Evolutionary conservation across 2,888 invertebrate species (phyloP).

Genomic region (Mayetiola destructor): DNA sequence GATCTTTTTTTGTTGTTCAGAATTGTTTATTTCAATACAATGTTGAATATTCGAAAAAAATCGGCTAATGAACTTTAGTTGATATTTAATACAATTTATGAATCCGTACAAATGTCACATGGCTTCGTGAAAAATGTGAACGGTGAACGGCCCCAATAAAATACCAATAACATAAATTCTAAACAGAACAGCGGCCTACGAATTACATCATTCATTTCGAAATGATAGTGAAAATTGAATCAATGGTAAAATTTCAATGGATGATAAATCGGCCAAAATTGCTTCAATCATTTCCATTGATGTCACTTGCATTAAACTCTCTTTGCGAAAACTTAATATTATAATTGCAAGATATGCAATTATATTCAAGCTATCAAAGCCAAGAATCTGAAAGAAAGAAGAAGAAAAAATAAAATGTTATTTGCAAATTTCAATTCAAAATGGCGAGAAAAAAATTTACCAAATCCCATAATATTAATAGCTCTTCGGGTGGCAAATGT

Average conservation of each 20-base stretch:
- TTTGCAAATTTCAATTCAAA: not conserved
- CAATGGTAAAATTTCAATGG: constrained; percentile 70
- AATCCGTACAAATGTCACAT: no score
- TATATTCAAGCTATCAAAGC: constrained; percentile 83
- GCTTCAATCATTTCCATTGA: constrained; percentile 72
- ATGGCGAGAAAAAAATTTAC: constrained; percentile 24
- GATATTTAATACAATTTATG: no score
- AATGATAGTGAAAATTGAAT: constrained; percentile 59
- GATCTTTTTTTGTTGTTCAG: no score
- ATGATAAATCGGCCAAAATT: constrained; percentile 74
- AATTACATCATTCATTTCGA: no score
- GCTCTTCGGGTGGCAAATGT: constrained; percentile 80
- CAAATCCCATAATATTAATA: constrained; percentile 84
- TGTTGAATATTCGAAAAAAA: no score
- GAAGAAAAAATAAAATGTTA: not conserved
- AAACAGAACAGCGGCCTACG: no score
- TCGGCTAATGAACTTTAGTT: no score
- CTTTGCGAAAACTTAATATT: constrained; percentile 72
- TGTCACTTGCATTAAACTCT: constrained; percentile 61
- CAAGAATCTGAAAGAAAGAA: constrained; percentile 55
- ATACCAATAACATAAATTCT: no score
- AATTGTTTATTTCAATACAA: no score
- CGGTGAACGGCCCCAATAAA: no score
- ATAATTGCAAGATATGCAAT: constrained; percentile 73
- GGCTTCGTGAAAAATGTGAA: no score